phyloP scores from a whole-genome alignment of 1,140 invertebrate species.

The Zaprionus ghesquierei region DNA sequence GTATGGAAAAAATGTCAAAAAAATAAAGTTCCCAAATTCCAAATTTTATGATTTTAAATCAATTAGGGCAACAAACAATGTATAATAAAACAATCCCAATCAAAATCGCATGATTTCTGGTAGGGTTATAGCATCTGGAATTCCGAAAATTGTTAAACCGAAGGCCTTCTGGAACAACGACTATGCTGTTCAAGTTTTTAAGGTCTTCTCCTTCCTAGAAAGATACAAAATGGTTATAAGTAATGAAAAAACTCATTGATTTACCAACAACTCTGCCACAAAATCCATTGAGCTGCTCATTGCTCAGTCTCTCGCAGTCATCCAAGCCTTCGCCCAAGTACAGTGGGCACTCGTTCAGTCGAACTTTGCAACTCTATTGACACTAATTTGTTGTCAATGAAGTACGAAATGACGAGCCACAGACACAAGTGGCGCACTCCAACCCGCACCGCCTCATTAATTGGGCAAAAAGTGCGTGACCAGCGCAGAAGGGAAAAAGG shows the following conservation, averaged over 20 bases:
- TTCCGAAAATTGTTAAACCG: no score
- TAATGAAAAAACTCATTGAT: no score
- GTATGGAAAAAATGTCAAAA: no score
- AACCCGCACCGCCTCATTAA: not conserved
- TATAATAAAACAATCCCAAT: no score
- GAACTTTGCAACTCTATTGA: slow-evolving; percentile 49
- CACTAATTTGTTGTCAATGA: slow-evolving; percentile 76
- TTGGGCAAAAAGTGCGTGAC: slow-evolving; percentile 55
- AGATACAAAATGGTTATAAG: not conserved
- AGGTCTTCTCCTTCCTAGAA: not conserved
- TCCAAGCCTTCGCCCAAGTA: not conserved
- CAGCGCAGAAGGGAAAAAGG: not conserved
- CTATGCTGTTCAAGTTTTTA: no score
- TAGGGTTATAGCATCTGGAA: no score
- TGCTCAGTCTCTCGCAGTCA: no score
- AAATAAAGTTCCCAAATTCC: no score
- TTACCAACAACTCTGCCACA: not conserved
- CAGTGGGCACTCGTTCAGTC: not conserved
- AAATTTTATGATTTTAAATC: no score
- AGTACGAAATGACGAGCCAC: slow-evolving; percentile 45
- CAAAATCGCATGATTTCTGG: no score
- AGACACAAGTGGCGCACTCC: slow-evolving; percentile 45
- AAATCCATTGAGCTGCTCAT: not conserved
- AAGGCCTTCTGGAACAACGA: no score
- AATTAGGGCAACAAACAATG: no score